A percentile compares a stretch with the other conserved stretches of the same genome.
Conservation (phyloP, 1,140 invertebrate species). For the Eumaeus atala region DNA sequence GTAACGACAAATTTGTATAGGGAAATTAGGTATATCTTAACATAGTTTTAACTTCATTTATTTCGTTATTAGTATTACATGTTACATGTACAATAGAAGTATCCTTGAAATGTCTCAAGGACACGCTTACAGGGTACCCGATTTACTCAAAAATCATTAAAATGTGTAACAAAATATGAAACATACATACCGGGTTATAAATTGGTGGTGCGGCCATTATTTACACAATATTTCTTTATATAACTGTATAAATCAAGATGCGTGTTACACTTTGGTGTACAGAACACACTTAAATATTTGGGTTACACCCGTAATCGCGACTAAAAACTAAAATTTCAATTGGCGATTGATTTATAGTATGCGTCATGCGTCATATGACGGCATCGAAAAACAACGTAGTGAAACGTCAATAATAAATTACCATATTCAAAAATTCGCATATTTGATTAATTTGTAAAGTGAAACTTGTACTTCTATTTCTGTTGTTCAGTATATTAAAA, state of each 20-base stretch:
- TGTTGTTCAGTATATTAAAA: no score
- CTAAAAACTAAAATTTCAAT: slow-evolving; percentile 26
- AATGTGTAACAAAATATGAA: slow-evolving; percentile 12
- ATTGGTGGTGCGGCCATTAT: slow-evolving; percentile 50
- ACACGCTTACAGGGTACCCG: slow-evolving; percentile 15
- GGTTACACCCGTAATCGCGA: slow-evolving; percentile 34
- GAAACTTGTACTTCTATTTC: no score
- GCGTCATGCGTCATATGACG: slow-evolving; percentile 60
- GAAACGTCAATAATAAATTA: slow-evolving; percentile 8
- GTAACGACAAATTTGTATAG: not conserved
- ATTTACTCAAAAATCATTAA: slow-evolving; percentile 22
- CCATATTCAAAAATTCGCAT: no score
- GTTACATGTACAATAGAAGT: not conserved
- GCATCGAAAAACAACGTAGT: slow-evolving; percentile 15
- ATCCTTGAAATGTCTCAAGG: slow-evolving; percentile 16
- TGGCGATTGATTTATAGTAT: slow-evolving; percentile 27
- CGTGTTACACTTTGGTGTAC: not conserved
- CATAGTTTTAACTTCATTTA: not conserved
- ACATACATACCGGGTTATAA: slow-evolving; percentile 52
- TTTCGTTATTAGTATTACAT: slow-evolving; percentile 7
- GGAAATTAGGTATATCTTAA: no score
- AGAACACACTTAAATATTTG: slow-evolving; percentile 30
- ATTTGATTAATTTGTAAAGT: no score
- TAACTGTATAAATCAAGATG: not conserved
- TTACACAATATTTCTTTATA: slow-evolving; percentile 16